Base-by-base conservation (phyloP, 1,140 invertebrate species). In the Stegodyphus dumicola region DNA sequence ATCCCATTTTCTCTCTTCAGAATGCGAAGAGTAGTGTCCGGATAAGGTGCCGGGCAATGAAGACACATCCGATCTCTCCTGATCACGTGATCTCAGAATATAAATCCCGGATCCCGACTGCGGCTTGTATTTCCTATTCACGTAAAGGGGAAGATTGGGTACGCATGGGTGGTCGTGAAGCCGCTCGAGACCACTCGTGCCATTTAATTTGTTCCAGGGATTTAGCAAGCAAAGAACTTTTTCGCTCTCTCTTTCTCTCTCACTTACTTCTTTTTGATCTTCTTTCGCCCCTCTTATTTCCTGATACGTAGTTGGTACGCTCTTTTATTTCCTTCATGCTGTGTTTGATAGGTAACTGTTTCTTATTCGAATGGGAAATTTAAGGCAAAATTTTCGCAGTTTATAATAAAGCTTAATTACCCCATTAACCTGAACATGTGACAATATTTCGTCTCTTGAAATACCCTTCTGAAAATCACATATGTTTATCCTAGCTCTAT, bases 141-240 rank as follows among this genome's bases (percentile, higher is more conserved):
- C 74, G 81, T 66, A 75, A 83, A 83, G 80, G 78, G 54, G 56
- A 13, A 71, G 49, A 83, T 83, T 75, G 64, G 64, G 66, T 49
- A 85, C 81, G 81, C 73, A 69, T 85, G 51, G 81, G n/a, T 69
- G 73, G 17, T 52, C 81, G 52, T 51, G 64, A 85, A 85, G 81
- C 81, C 64, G 78, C 54, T 73, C 70, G n/a, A 75, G 60, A 51
- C 71, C 71, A 65, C 80, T 83, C 71, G 60, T 74, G 70, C 71
- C 71, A 56, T 76, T 85, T 85, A 85, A 85, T 85, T 85, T 85
- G 81, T 85, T 85, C 81, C 74, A 77, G 81, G 74, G 81, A 85
- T 85, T 85, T 85, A 60, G 81, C 73, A 76, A 77, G 60, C 73
- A 85, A 9, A 70, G 71, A 56, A 54, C 51, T 69, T 66, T 18